phyloP scores from a whole-genome alignment of 37 sponge, comb jelly and placozoan genomes.

The Haliclona indistincta region DNA sequence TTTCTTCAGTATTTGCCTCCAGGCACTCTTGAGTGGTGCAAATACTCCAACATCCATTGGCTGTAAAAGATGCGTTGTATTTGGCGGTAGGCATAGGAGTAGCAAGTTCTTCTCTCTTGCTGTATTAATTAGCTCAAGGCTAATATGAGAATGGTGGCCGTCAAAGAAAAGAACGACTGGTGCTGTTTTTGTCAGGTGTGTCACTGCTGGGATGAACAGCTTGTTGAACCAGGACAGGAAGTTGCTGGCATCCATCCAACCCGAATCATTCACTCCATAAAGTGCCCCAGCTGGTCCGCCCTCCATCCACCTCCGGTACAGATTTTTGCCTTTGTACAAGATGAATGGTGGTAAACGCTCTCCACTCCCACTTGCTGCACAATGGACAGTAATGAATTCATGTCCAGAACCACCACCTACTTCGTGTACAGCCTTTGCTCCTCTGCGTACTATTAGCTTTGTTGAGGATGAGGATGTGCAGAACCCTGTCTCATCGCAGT shows the following conservation, averaged over 20 bases:
- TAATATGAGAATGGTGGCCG: conserved; percentile 61
- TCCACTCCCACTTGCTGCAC: conserved; percentile 35
- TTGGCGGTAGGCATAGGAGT: conserved; percentile 57
- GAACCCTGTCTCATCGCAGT: conserved; percentile 57
- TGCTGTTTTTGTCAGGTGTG: background rate
- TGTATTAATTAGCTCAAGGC: conserved; percentile 12
- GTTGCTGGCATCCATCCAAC: conserved; percentile 62
- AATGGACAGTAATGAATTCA: conserved; percentile 46
- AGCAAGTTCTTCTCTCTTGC: conserved; percentile 37
- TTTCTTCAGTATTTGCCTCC: conserved; percentile 48
- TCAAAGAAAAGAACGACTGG: conserved; percentile 62
- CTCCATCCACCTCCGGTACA: conserved; percentile 32
- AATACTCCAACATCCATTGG: conserved; percentile 63
- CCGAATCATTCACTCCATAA: conserved; percentile 41
- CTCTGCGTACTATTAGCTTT: conserved; percentile 18
- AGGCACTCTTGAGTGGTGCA: conserved; percentile 39
- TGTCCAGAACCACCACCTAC: conserved; percentile 51
- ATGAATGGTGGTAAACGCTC: conserved; percentile 50
- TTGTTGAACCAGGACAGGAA: conserved; percentile 53
- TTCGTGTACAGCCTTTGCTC: conserved; percentile 51
- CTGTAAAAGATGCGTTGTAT: conserved; percentile 43
- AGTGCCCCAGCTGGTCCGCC: conserved; percentile 50
- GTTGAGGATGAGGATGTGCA: conserved; percentile 37
- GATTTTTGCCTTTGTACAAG: conserved; percentile 66
- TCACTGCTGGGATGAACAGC: conserved; percentile 45